A percentile compares a stretch with the other conserved stretches of the same genome.
Conservation (phyloP, 2,888 invertebrate species). For the Monopis laevigella region DNA sequence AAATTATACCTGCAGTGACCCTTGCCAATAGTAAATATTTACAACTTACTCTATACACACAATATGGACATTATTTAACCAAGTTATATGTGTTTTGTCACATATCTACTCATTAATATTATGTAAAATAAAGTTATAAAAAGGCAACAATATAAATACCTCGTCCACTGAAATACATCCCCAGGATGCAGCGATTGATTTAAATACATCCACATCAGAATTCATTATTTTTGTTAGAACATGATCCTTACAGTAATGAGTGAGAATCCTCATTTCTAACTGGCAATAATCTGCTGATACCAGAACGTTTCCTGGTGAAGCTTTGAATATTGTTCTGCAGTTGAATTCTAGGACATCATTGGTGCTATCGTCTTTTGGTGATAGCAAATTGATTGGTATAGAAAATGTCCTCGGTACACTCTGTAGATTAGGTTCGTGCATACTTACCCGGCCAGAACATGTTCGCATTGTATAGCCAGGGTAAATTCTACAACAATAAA, state of each 20-base stretch:
- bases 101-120: too few species aligned
- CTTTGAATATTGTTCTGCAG: conserved; percentile 76
- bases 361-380: conserved; percentile 21
- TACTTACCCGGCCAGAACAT: conserved; percentile 84
- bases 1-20: too few species aligned
- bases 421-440: conserved; percentile 94
- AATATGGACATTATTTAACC: too few species aligned
- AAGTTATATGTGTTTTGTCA: too few species aligned
- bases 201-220: conserved; percentile 81
- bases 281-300: conserved; percentile 97
- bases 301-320: conserved; percentile 68
- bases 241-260: conserved; percentile 86
- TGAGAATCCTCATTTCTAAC: conserved; percentile 91
- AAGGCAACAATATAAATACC: conserved; percentile 40
- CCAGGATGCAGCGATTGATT: conserved; percentile 87
- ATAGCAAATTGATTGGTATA: conserved; percentile 47
- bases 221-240: conserved; percentile 74
- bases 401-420: conserved; percentile 88
- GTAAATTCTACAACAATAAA: conserved; percentile 62
- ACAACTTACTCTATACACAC: too few species aligned
- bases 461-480: conserved; percentile 75
- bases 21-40: too few species aligned
- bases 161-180: conserved; percentile 71
- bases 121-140: conserved; percentile 13
- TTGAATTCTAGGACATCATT: conserved; percentile 61